Conservation (phyloP, 2,797 vertebrate species). For the Sebastiscus albofasciatus region DNA sequence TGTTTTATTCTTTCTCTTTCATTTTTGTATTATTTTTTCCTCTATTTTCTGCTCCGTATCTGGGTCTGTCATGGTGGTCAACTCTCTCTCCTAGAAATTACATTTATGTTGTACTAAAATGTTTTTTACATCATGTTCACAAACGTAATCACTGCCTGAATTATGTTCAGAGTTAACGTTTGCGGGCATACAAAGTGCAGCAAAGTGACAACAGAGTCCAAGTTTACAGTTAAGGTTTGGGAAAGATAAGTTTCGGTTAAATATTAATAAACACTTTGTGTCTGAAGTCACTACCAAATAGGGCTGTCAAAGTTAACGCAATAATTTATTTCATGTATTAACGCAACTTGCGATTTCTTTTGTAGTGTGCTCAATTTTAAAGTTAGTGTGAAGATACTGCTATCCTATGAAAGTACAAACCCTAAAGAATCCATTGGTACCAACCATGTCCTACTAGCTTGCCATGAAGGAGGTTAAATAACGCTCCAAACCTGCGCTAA, state of each 20-base stretch:
- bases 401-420: rapidly evolving
- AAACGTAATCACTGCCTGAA: neutral
- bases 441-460: too few relatives aligned
- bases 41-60: neutral
- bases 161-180: neutral
- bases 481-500: too few relatives aligned
- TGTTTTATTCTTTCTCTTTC: neutral
- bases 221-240: rapidly evolving
- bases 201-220: neutral
- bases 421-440: too few relatives aligned
- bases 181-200: rapidly evolving
- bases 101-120: too few relatives aligned
- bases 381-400: too few relatives aligned
- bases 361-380: too few relatives aligned
- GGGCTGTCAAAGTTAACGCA: too few relatives aligned
- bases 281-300: too few relatives aligned
- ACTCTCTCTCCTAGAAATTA: neutral
- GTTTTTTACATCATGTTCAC: neutral
- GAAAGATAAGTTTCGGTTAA: too few relatives aligned
- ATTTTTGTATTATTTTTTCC: rapidly evolving
- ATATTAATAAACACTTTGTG: too few relatives aligned
- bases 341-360: rapidly evolving
- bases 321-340: rapidly evolving
- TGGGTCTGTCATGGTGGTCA: neutral
- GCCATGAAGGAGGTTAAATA: too few relatives aligned